These are phyloP conservation scores for Zaprionus ghesquierei DNA, from an alignment of 1,140 invertebrate species.

Conservation along the genomic window DNA sequence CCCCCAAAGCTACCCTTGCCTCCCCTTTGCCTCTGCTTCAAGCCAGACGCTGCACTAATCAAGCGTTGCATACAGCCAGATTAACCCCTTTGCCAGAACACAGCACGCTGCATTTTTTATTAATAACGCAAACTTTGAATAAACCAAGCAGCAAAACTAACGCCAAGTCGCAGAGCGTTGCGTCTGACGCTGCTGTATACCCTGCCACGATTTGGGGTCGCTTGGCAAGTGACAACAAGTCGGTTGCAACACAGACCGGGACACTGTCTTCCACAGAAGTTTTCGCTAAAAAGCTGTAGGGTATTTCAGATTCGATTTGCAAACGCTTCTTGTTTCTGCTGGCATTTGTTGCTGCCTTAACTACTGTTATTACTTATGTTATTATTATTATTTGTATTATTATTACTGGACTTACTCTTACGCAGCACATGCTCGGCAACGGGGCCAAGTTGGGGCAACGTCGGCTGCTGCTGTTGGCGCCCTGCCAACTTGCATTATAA, in stretches of 20 bases:
- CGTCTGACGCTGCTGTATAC: not conserved
- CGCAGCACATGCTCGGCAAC: constrained; percentile 49
- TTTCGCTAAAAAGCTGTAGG: too few relatives aligned
- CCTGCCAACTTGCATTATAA: constrained; percentile 57
- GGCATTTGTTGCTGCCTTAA: constrained; percentile 22
- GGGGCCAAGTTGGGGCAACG: not conserved
- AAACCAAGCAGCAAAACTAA: constrained; percentile 52
- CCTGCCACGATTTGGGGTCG: not conserved
- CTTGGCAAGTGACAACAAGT: constrained; percentile 43
- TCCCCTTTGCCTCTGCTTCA: constrained; percentile 39
- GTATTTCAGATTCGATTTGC: not conserved
- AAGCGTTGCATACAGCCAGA: constrained; percentile 54
- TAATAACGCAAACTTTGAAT: constrained; percentile 74
- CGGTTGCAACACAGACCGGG: constrained; percentile 10
- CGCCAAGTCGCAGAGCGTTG: constrained; percentile 1
- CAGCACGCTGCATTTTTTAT: constrained; percentile 53
- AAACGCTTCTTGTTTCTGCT: constrained; percentile 14
- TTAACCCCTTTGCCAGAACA: not conserved
- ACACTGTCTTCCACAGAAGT: too few relatives aligned
- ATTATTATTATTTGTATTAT: constrained; percentile 12
- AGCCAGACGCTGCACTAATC: constrained; percentile 67
- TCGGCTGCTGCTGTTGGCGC: constrained; percentile 34
- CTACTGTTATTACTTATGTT: constrained; percentile 5
- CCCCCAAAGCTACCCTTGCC: not conserved
- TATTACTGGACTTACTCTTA: constrained; percentile 45